Percentiles rank a stretch among this genome's conserved stretches.
phyloP scores from a whole-genome alignment of 2,113 vertebrate genomes.

The human region DNA sequence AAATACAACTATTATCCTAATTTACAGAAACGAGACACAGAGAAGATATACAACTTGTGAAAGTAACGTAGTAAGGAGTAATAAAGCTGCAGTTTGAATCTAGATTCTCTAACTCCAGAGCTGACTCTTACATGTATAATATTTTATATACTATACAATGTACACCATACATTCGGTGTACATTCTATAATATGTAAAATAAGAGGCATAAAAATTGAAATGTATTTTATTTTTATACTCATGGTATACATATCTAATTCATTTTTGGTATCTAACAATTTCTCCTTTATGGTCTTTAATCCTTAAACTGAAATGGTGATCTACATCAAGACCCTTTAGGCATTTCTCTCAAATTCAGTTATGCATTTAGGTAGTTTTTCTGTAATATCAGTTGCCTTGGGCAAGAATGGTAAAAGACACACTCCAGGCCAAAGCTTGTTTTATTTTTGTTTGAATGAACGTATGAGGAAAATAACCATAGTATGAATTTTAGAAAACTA shows the following conservation, averaged over 20 bases:
- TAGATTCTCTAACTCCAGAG: not conserved
- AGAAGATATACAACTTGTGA: not conserved
- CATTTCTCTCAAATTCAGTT: constrained; percentile 20
- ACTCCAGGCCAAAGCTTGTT: not conserved
- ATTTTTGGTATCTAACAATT: not conserved
- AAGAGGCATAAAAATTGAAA: not conserved
- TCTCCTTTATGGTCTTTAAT: not conserved
- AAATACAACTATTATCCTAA: not conserved
- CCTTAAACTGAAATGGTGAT: not conserved
- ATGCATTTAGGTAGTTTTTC: constrained; percentile 21
- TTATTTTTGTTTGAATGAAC: constrained; percentile 3
- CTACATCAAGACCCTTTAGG: not conserved
- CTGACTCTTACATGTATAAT: not conserved
- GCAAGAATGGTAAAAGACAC: not conserved
- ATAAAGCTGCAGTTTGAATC: not conserved
- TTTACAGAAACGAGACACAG: not conserved
- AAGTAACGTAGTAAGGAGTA: not conserved
- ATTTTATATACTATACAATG: too few species aligned
- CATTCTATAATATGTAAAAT: not conserved
- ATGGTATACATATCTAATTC: not conserved
- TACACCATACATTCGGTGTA: not conserved
- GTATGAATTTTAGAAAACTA: not conserved
- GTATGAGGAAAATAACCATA: not conserved
- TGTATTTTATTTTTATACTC: not conserved
- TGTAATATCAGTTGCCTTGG: not conserved